Evolutionary conservation across 2,113 vertebrate species (phyloP).

Genomic region (Gracilinanus agilis): DNA sequence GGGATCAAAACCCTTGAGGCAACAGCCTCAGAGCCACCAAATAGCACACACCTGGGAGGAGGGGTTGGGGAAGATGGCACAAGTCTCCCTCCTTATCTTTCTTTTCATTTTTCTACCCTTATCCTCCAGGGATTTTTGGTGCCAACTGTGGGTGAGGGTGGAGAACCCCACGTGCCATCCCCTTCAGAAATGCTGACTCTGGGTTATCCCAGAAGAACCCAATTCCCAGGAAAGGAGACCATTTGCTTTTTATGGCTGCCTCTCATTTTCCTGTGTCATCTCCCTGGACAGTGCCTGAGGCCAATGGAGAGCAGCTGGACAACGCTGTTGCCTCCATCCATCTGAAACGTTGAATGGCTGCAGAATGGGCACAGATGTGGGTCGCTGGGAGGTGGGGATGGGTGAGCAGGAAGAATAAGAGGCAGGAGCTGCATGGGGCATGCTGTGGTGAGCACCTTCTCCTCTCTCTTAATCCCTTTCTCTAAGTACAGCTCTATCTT

Average conservation of each 20-base stretch:
- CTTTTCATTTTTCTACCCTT: not conserved
- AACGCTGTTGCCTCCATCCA: not conserved
- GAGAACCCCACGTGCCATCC: not conserved
- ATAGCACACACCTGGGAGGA: not conserved
- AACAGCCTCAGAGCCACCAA: not conserved
- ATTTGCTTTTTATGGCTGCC: not conserved
- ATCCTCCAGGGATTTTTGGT: not conserved
- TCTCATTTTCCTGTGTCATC: not conserved
- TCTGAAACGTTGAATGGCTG: not conserved
- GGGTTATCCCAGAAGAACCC: not conserved
- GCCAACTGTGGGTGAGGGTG: not conserved
- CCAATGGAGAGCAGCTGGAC: not conserved
- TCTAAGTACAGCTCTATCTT: constrained; percentile 77
- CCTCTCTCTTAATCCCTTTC: constrained; percentile 75
- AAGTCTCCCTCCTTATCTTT: not conserved
- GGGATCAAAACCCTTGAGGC: not conserved
- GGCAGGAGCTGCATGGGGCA: not conserved
- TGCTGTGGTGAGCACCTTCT: constrained; percentile 45
- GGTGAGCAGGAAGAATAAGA: rapidly evolving
- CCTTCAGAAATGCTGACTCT: constrained; percentile 4
- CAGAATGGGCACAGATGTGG: not conserved
- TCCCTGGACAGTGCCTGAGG: not conserved
- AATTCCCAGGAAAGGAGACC: not conserved
- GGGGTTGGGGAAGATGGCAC: not conserved
- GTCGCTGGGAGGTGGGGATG: not conserved